Evolutionary conservation across 2,113 vertebrate genomes (phyloP), one percentile per base, ranked within the genome.

Genomic region (Hymenochirus boettgeri): DNA sequence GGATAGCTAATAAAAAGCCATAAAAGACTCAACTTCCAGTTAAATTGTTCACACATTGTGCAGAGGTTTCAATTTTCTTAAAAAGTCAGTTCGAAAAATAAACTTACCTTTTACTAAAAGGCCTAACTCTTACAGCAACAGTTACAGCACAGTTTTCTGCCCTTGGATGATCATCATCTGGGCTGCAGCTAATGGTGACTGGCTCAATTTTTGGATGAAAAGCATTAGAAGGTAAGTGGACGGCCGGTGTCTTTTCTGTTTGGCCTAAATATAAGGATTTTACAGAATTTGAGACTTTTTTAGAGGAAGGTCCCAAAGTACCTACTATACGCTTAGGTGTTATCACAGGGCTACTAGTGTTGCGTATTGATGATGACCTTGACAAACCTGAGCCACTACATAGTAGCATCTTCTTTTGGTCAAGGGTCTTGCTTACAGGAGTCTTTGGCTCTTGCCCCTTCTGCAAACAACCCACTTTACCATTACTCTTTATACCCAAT

Each of bases 121-220:
- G 96, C 2, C 95, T 84, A 0, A 95, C 76, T 0, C 95, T 86
- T 3, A 92, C 92, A 1, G 95, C 94, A 26, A 99, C 96, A 0
- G 80, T 88, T 57, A 99, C 91, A 13, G 92, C 92, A 63, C 93
- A 95, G 76, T 87, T 93, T 63, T 93, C 92, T 76, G 84, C 84
- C 74, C 86, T 86, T 1, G 86, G 66, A 54, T 50, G 23, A 4
- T 85, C 82, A 27, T 75, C 73, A 12, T 72, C 67, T 1, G 11
- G 0, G 1, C 6, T 59, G 7, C 15, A 26, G 18, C 55, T 77
- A 64, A 74, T 79, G 26, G 50, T 53, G 17, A 52, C 22, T 0
- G 59, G 0, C 26, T 79, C 73, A 47, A 79, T 71, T 22, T 62
- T 45, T 1, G 62, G 55, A 23, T 33, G 7, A 0, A 31, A 3